Evolutionary conservation across 2,888 invertebrate genomes (phyloP).

Genomic region (Drosophila kuntzei): DNA sequence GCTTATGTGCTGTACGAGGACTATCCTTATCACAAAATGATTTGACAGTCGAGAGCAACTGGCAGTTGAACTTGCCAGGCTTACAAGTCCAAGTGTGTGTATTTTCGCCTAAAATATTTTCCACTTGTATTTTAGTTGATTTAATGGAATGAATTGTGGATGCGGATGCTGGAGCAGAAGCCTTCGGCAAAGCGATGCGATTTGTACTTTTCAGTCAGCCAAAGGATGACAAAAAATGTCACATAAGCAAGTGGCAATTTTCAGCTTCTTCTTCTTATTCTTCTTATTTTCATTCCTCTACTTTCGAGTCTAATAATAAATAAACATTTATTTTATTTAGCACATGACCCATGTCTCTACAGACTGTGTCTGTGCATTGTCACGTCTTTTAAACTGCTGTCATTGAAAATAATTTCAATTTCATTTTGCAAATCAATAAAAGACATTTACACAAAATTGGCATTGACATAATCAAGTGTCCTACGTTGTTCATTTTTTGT

Average conservation of each 20-base stretch:
- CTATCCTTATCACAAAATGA: constrained; percentile 74
- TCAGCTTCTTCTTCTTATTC: constrained; percentile 11
- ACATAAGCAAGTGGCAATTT: constrained; percentile 13
- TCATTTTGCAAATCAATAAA: constrained; percentile 53
- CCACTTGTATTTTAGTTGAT: constrained; percentile 48
- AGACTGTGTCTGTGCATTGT: constrained; percentile 23
- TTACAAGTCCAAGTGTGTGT: not conserved
- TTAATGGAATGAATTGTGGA: constrained; percentile 27
- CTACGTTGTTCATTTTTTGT: not conserved
- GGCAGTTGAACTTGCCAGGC: constrained; percentile 58
- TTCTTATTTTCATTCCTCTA: constrained; percentile 5
- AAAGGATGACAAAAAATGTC: constrained; percentile 3
- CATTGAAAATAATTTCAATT: constrained; percentile 74
- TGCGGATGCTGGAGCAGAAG: constrained; percentile 22
- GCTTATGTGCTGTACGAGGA: constrained; percentile 26
- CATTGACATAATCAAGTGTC: constrained; percentile 37
- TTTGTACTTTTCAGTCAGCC: constrained; percentile 17
- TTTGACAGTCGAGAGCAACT: constrained; percentile 73
- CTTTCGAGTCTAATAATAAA: constrained; percentile 39
- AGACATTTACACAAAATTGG: constrained; percentile 52
- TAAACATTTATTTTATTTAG: constrained; percentile 65
- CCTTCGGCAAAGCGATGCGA: constrained; percentile 35
- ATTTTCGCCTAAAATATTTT: constrained; percentile 12
- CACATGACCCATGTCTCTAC: constrained; percentile 28
- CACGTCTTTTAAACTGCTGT: constrained; percentile 64